Evolutionary conservation across 2,113 vertebrate species (phyloP), one percentile per base, ranked within the genome.

Genomic region (Amblyornis subalaris): DNA sequence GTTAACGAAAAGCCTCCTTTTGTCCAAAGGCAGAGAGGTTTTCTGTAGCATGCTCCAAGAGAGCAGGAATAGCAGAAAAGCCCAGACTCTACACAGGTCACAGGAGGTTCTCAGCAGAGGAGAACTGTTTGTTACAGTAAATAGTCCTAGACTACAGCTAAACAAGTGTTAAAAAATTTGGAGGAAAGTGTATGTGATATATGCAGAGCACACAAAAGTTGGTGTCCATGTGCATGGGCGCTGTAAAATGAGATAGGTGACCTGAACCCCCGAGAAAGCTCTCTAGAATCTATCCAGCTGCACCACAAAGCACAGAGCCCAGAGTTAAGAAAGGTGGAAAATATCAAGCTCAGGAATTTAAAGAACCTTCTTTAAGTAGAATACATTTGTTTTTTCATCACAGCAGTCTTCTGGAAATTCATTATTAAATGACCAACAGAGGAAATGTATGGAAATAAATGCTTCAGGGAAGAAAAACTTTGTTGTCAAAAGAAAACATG

Each of bases 211-310:
- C 10, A 36, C 4, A 0, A 17, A 24, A 2, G 0, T 4, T 75
- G 16, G 12, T 57, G 38, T 48, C 42, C 0, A 0, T 35, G 38
- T 29, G 7, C 28, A 33, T 15, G 1, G 5, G 13, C 0, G 1
- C 7, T 58, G 28, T 24, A 58, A 75, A 3, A 22, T 48, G 45
- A 53, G 19, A 17, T 2, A 3, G 24, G 58, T 65, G 29, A n/a
- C 31, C 50, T 55, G 45, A 67, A 25, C 29, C 53, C 36, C 70
- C n/a, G 35, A 72, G 36, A 24, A 74, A 76, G 21, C 28, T 81
- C 31, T 73, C 40, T 26, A 33, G 45, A 40, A 24, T 36, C 25
- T 62, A 0, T 16, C 17, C 38, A 53, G 23, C 26, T 76, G 14
- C 23, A 61, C 25, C 45, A 28, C 18, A 24, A 62, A 82, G 20